Base-by-base conservation (phyloP, 2,797 vertebrate species). In the Cuniculus paca region DNA sequence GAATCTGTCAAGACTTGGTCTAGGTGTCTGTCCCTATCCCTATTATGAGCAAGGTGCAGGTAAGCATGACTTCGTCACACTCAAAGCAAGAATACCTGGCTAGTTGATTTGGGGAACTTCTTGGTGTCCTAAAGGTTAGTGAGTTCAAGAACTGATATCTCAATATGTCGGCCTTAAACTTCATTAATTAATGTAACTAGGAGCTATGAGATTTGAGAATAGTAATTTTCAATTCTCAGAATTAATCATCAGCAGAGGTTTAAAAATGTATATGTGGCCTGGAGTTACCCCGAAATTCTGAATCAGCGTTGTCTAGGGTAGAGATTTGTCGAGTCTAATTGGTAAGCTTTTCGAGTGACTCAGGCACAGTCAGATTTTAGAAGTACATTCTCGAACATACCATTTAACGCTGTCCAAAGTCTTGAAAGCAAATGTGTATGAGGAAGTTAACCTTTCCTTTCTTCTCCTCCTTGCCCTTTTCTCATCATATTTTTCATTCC, bases 261-360 rank as follows among this genome's bases (percentile, higher is more conserved):
- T 79, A 36, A 77, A 94, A 93, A 34, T 52, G 0, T 74, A 24
- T 52, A 24, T 8, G 6, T 36, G 75, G 36, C 83, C 65, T 92
- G 60, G 83, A 34, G 31, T 91, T n/a, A 91, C 26, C 78, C 58
- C 83, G 14, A 95, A 91, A 94, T 91, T 94, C 63, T 60, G 60
- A 88, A 48, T 92, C 50, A 63, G 1, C 86, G 22, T 17, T 31
- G 1, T 86, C 68, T 87, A 5, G 16, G 7, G 14, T 65, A 10
- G n/a, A 79, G 16, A 6, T 22, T 50, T 91, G 36, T 50, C 79
- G 56, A 63, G 11, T 93, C 5, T 92, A 74, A 78, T 86, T 90
- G 95, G 74, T 48, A 92, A 88, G 52, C 6, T 74, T 96, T 94
- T 58, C 34, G 58, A 87, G 17, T 74, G 65, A 70, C 65, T 86